Evolutionary conservation across 2,113 vertebrate genomes (phyloP), one percentile per base, ranked within the genome.

Genomic region (Onychostruthus taczanowskii): DNA sequence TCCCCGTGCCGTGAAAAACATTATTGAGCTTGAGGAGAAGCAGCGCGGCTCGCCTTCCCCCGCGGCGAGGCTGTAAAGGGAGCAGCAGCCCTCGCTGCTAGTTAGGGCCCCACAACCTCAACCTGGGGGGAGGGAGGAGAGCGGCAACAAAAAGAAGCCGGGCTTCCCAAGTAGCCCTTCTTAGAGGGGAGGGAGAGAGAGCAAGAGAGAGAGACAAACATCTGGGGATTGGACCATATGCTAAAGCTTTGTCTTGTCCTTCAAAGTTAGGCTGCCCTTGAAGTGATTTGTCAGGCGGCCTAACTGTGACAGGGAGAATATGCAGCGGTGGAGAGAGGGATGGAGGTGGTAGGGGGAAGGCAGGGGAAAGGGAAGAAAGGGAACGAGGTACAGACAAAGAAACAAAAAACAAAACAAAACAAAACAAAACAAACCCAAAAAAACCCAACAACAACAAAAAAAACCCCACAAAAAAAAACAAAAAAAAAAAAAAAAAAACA

Each of bases 241-340:
- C 98, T 98, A 98, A 98, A 98, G 99, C 99, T 99, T 98, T 98
- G 98, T 99, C 98, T 99, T 98, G 98, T 99, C 99, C 99, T 99
- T 99, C 99, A 99, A 99, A 99, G 98, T 99, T 98, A 98, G 98
- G 97, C 98, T 98, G 99, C 98, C 99, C 99, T 99, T 99, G 99
- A 98, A 97, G 98, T 98, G 98, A 99, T 98, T 98, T 98, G 98
- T 99, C 99, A 99, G 98, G 98, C 98, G 98, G 98, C 96, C 98
- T 96, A 92, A 97, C 94, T 95, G 98, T 98, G 99, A 98, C 98
- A 98, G 96, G 87, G 97, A 97, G 97, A 95, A 84, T 93, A 97
- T 90, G 90, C 47, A 93, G 94, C 67, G 67, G 66, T 53, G 75
- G 59, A 89, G 62, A 87, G 70, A 75, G 55, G 84, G 55, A 86